Conservation (phyloP, 2,888 invertebrate species). For the Laothoe populi region DNA sequence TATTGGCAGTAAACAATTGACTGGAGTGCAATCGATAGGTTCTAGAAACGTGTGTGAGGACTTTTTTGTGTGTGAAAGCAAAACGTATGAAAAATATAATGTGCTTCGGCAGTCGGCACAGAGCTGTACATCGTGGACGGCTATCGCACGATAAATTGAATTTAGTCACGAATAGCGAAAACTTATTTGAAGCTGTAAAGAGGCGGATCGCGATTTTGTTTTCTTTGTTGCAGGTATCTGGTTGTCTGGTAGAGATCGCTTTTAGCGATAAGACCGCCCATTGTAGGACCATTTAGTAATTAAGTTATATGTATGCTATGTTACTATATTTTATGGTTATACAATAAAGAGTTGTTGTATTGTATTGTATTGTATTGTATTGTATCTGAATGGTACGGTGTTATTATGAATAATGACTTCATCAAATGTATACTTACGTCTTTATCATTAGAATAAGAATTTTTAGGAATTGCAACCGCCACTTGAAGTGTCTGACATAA, state of each 20-base stretch:
- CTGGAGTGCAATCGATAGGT: not conserved
- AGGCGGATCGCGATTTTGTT: conserved; percentile 6
- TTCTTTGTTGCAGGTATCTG: not conserved
- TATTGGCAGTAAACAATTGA: not conserved
- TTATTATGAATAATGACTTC: not conserved
- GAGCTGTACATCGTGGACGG: conserved; percentile 13
- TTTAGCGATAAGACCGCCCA: no score
- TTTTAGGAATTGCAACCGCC: no score
- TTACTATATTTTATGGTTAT: no score
- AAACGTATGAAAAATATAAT: conserved; percentile 21
- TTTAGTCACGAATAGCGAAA: conserved; percentile 20
- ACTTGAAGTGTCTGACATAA: no score
- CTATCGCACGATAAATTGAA: conserved; percentile 16
- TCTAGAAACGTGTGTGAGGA: not conserved
- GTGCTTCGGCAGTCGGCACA: not conserved
- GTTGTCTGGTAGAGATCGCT: no score
- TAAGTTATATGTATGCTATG: no score
- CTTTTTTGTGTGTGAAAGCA: no score
- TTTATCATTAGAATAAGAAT: no score
- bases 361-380: not conserved
- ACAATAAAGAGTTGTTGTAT: no score
- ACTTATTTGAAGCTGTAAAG: conserved; percentile 14
- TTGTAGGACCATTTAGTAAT: no score
- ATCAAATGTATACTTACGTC: not conserved
- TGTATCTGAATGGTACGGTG: no score